Evolutionary conservation across 2,797 vertebrate genomes (phyloP).

Genomic region (Numenius phaeopus): DNA sequence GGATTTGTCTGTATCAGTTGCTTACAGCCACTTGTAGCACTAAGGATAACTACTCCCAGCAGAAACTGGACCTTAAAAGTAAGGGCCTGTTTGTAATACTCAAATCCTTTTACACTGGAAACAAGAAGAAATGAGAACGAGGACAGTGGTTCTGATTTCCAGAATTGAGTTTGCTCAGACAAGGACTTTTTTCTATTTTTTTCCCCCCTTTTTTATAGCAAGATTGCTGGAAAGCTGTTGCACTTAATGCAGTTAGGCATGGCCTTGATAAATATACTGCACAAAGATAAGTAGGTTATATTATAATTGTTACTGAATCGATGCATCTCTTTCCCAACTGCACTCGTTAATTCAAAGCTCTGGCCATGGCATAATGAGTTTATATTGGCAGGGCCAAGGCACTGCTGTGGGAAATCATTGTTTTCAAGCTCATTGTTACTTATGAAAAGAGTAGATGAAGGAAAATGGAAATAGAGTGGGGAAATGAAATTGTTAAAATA

Average conservation of each 20-base stretch:
- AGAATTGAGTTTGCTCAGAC: background rate
- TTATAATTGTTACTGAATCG: background rate
- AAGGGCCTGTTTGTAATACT: background rate
- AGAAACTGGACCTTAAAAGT: background rate
- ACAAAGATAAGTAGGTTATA: background rate
- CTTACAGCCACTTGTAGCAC: background rate
- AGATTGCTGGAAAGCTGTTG: background rate
- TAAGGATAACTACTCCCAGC: background rate
- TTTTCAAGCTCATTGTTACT: background rate
- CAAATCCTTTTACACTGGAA: background rate
- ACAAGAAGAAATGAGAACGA: background rate
- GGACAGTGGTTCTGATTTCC: background rate
- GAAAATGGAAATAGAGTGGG: background rate
- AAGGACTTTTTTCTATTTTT: background rate
- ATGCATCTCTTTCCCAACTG: background rate
- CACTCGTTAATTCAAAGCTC: background rate
- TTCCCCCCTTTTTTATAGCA: background rate
- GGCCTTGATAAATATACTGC: background rate
- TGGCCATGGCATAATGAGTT: background rate
- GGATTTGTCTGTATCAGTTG: background rate
- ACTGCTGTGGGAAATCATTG: background rate
- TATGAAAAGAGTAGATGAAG: background rate
- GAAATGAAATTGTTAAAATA: slow-evolving; percentile 3
- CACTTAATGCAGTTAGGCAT: background rate
- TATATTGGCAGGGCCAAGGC: background rate